Base-by-base conservation (phyloP, 2,888 invertebrate species). In the Acleris cristana region DNA sequence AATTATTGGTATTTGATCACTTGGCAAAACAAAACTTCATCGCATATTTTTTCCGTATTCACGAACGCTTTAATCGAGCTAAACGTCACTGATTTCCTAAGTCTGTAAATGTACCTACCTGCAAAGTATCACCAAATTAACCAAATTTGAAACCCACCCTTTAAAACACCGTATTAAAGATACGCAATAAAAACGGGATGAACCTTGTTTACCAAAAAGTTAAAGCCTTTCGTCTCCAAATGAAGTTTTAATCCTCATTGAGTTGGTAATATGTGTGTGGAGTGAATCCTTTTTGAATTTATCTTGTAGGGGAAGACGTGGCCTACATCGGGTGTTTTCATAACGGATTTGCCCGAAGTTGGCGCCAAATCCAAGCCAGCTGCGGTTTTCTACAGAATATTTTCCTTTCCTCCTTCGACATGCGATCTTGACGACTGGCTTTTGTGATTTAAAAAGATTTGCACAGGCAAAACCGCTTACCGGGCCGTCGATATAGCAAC, bases 371-470 rank as follows among this genome's bases (percentile, higher is more conserved):
- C 89, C 87, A 80, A 82, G 78, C 89, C 89, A 91, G 86, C 88
- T 90, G 90, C 83, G 88, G 80, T 82, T 80, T 86, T 87, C 82
- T 80, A 83, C 82, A 80, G 85, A 85, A 85, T 90, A 86, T 91
- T 91, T 92, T 90, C 88, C 87, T 91, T 90, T 88, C 87, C 86
- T 84, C 81, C 77, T 83, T 84, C 86, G 79, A 88, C 87, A 87
- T 84, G 81, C 82, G 89, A 90, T 90, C 90, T 87, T 89, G 86
- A 88, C 84, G 85, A 88, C 87, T 90, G 83, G 88, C 87, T 92
- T 90, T 91, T 90, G 89, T 87, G 90, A 89, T 91, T 91, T 91
- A 89, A 90, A 91, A 91, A 90, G 90, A 90, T 92, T 90, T 89
- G 80, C 84, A 76, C 74, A 79, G 74, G 83, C 81, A 88, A 90